Conservation (phyloP, 1,140 invertebrate species). For the Philopotamus ludificatus region DNA sequence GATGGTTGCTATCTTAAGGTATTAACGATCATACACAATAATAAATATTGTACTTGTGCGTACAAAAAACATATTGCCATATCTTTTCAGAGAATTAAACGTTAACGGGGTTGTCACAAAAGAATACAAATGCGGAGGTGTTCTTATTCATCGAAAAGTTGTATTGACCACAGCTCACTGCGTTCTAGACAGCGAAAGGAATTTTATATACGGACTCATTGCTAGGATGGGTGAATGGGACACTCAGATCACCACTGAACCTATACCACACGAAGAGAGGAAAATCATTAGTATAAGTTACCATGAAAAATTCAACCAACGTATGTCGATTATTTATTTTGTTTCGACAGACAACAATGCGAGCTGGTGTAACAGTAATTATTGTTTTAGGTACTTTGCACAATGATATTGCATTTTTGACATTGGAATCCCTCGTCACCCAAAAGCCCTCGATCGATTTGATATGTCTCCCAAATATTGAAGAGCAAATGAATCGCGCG, state of each 20-base stretch:
- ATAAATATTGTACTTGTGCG: background rate
- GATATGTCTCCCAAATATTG: conserved; percentile 61
- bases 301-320: background rate
- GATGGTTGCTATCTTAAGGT: conserved; percentile 53
- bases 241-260: background rate
- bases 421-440: background rate
- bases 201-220: conserved; percentile 53
- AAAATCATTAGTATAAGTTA: background rate
- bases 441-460: conserved; percentile 61
- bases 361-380: background rate
- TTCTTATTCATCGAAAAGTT: conserved; percentile 57
- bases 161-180: conserved; percentile 65
- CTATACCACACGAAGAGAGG: background rate
- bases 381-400: background rate
- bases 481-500: conserved; percentile 45
- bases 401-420: background rate
- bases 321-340: background rate
- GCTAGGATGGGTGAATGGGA: background rate
- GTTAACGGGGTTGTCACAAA: conserved; percentile 33
- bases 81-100: background rate
- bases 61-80: background rate
- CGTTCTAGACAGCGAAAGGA: conserved; percentile 53
- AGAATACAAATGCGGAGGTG: conserved; percentile 58
- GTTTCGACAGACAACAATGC: background rate
- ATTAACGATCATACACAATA: background rate